These are phyloP conservation scores for Julus scandinavius DNA, from an alignment of 2,888 invertebrate species.

Conservation along the genomic window DNA sequence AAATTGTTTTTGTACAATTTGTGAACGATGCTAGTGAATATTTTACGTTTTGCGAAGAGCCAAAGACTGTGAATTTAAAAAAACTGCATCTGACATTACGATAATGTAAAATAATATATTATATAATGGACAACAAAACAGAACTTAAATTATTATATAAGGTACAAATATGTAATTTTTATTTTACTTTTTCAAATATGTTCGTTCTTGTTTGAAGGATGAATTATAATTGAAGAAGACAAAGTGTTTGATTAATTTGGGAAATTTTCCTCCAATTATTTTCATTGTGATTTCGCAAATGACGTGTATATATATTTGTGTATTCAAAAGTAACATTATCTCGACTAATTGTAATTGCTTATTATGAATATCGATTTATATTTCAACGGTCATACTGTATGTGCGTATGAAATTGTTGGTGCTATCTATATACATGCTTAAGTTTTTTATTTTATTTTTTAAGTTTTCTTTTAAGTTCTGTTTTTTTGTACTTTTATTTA, in stretches of 20 bases:
- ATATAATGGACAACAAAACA: neutral
- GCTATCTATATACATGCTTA: neutral
- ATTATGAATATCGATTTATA: neutral
- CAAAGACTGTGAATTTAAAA: neutral
- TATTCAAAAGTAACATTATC: neutral
- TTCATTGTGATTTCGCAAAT: neutral
- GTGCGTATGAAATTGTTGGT: neutral
- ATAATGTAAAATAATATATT: neutral
- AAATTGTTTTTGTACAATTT: neutral
- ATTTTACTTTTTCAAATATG: neutral
- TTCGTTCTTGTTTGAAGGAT: neutral
- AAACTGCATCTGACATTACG: neutral
- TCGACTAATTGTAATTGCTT: neutral
- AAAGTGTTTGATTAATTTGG: neutral
- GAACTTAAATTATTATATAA: neutral
- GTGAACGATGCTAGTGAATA: neutral
- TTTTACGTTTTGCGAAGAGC: neutral
- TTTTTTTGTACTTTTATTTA: slow-evolving; percentile 21
- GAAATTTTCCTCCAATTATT: neutral
- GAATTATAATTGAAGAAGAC: neutral
- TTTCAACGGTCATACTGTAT: neutral
- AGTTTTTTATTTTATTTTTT: neutral
- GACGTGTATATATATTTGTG: neutral
- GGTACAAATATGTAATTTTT: neutral
- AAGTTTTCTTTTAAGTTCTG: neutral